Conservation (phyloP, 2,888 invertebrate genomes). For the Meliscaeva auricollis region DNA sequence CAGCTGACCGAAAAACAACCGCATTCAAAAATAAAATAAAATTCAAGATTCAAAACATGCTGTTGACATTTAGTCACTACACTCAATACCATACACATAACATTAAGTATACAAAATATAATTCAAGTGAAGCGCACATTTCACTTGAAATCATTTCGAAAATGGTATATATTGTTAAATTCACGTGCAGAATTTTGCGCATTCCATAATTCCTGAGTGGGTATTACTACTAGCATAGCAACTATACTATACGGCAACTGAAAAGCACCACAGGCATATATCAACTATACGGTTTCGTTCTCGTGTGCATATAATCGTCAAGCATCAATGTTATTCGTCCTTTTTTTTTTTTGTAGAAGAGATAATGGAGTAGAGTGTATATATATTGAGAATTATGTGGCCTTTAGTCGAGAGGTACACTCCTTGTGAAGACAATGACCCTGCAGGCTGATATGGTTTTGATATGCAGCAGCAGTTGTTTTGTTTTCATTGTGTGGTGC, state of each 20-base stretch:
- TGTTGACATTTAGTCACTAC: neutral
- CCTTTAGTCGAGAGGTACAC: neutral
- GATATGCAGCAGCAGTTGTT: no score
- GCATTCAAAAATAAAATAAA: neutral
- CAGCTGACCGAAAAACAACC: neutral
- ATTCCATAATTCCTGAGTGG: constrained; percentile 22
- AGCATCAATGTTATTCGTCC: neutral
- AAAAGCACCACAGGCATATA: constrained; percentile 19
- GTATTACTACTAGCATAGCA: neutral
- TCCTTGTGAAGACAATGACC: neutral
- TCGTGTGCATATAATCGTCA: neutral
- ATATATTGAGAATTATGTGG: neutral
- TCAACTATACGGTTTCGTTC: neutral
- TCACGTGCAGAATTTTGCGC: constrained; percentile 37
- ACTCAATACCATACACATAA: no score
- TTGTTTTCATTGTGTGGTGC: no score
- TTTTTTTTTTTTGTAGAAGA: neutral
- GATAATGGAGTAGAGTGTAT: neutral
- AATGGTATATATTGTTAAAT: constrained; percentile 16
- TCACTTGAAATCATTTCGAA: constrained; percentile 31
- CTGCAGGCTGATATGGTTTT: no score
- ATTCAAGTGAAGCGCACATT: neutral
- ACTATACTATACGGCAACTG: neutral
- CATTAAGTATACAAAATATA: no score
- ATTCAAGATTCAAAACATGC: neutral